phyloP scores from a whole-genome alignment of 2,797 vertebrate species.

The Sebastes trivittatus region DNA sequence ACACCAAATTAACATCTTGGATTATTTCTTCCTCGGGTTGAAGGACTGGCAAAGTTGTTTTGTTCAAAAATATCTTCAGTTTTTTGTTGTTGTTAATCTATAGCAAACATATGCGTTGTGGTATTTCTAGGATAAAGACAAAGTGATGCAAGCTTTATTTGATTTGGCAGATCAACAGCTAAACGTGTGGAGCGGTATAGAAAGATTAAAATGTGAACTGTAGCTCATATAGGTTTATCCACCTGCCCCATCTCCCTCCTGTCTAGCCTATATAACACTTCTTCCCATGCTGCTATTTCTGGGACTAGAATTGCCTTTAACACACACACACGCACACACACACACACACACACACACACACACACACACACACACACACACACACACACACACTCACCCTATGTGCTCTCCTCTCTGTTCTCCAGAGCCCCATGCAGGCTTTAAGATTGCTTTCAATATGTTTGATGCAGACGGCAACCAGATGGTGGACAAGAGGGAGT shows the following conservation, averaged over 20 bases:
- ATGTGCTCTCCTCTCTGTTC: conserved; percentile 67
- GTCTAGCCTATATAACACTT: conserved; percentile 3
- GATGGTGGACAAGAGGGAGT: conserved; percentile 99
- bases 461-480: conserved; percentile 99
- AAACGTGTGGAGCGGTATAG: background rate
- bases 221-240: background rate
- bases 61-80: background rate
- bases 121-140: background rate
- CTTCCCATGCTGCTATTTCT: conserved; percentile 29
- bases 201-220: background rate
- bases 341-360: conserved; percentile 1
- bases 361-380: conserved; percentile 32
- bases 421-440: conserved; percentile 96
- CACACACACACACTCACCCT: conserved; percentile 52
- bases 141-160: background rate
- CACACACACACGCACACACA: background rate
- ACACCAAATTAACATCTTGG: background rate
- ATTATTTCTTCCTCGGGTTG: background rate
- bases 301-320: conserved; percentile 40
- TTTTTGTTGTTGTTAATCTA: background rate
- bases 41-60: background rate
- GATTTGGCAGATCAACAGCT: background rate
- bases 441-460: conserved; percentile 99
- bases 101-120: background rate
- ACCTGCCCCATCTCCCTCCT: background rate